Percentiles rank a stretch among this genome's conserved stretches.
Evolutionary conservation across 1,140 invertebrate species (phyloP).

Genomic region (Pseudachorutes palmiensis): DNA sequence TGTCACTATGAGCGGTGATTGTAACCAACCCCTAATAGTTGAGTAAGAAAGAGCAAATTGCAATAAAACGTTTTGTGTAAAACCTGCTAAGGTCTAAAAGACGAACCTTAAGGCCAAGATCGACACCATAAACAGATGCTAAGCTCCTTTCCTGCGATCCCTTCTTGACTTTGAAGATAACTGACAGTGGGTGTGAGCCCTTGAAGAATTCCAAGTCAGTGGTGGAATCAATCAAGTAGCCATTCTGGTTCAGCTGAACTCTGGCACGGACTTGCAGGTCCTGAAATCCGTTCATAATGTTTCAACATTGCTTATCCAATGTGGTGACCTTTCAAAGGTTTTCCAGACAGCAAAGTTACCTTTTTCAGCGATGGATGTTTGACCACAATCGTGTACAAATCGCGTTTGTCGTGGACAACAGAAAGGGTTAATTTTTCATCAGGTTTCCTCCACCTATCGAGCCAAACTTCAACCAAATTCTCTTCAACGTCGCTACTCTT

Average conservation of each 20-base stretch:
- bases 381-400: neutral
- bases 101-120: neutral
- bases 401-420: neutral
- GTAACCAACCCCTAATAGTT: neutral
- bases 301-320: neutral
- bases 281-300: neutral
- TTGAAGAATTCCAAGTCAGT: constrained; percentile 30
- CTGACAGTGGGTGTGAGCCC: neutral
- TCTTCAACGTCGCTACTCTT: neutral
- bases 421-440: constrained; percentile 21
- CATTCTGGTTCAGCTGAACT: neutral
- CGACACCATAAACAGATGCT: neutral
- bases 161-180: neutral
- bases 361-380: constrained; percentile 28
- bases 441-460: constrained; percentile 28
- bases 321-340: neutral
- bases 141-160: neutral
- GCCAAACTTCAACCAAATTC: constrained; percentile 7
- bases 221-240: constrained; percentile 14
- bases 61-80: neutral
- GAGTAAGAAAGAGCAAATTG: neutral
- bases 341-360: constrained; percentile 12
- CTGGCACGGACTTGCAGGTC: constrained; percentile 12
- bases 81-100: neutral
- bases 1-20: neutral